phyloP scores from a whole-genome alignment of 2,888 invertebrate species.

The Homarus gammarus region DNA sequence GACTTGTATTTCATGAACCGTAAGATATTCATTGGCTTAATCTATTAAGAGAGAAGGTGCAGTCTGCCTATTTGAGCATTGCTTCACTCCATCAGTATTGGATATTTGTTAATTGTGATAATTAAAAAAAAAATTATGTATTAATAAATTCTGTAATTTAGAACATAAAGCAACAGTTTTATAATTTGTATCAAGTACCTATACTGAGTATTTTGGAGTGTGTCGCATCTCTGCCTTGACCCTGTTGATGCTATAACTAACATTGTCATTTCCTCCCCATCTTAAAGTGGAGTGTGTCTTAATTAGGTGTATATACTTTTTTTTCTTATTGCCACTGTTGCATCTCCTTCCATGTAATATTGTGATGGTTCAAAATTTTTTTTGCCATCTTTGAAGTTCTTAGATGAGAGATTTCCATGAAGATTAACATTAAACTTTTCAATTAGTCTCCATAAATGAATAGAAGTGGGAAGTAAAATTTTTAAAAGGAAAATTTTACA shows the following conservation, averaged over 20 bases:
- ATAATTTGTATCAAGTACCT: neutral
- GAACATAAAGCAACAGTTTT: neutral
- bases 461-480: neutral
- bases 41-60: neutral
- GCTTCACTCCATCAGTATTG: neutral
- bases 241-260: neutral
- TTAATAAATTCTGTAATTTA: neutral
- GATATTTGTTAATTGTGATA: neutral
- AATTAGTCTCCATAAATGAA: neutral
- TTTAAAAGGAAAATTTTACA: constrained; percentile 7
- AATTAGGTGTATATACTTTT: neutral
- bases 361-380: neutral
- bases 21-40: neutral
- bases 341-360: neutral
- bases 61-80: neutral
- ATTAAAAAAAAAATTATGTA: neutral
- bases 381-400: neutral
- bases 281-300: neutral
- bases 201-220: neutral
- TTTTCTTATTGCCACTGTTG: neutral
- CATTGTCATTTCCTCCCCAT: neutral
- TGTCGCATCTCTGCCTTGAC: neutral
- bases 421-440: no score
- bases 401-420: neutral
- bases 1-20: neutral